Percentiles rank a stretch among this genome's conserved stretches.
phyloP scores from a whole-genome alignment of 1,140 invertebrate genomes.

The Drosophila athabasca region DNA sequence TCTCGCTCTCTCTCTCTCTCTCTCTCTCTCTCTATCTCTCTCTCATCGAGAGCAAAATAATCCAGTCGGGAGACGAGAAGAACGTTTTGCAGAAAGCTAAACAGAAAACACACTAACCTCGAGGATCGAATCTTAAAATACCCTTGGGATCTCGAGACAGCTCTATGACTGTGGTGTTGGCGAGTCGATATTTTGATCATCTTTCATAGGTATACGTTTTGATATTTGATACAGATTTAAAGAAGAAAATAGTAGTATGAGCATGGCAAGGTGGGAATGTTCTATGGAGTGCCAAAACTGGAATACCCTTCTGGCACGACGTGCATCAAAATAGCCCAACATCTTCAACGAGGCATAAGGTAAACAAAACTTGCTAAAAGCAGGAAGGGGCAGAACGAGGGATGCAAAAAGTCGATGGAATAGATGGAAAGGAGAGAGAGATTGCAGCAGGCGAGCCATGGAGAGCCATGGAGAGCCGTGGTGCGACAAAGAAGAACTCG shows the following conservation, averaged over 20 bases:
- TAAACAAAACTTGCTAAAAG: conserved; percentile 73
- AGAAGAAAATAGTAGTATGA: too few relatives aligned
- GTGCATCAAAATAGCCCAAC: conserved; percentile 24
- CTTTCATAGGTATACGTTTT: too few relatives aligned
- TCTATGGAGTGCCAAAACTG: too few relatives aligned
- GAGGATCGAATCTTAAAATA: too few relatives aligned
- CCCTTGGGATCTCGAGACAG: too few relatives aligned
- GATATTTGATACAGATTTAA: too few relatives aligned
- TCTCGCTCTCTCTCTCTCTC: neutral
- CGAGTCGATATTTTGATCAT: too few relatives aligned
- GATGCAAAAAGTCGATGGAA: conserved; percentile 7
- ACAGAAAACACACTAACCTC: neutral
- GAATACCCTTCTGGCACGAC: too few relatives aligned
- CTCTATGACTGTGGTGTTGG: too few relatives aligned
- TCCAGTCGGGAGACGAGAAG: conserved; percentile 53
- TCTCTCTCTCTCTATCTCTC: neutral
- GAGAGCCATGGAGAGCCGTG: neutral
- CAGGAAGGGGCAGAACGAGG: conserved; percentile 2
- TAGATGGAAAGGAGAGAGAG: conserved; percentile 7
- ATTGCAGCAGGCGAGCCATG: conserved; percentile 3
- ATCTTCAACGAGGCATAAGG: conserved; percentile 74
- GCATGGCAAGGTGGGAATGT: too few relatives aligned
- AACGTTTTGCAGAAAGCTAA: conserved; percentile 22
- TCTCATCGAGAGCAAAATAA: conserved; percentile 16
- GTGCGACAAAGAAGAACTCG: conserved; percentile 60